phyloP scores from a whole-genome alignment of 2,113 vertebrate species.

The Oryzias woworae region DNA sequence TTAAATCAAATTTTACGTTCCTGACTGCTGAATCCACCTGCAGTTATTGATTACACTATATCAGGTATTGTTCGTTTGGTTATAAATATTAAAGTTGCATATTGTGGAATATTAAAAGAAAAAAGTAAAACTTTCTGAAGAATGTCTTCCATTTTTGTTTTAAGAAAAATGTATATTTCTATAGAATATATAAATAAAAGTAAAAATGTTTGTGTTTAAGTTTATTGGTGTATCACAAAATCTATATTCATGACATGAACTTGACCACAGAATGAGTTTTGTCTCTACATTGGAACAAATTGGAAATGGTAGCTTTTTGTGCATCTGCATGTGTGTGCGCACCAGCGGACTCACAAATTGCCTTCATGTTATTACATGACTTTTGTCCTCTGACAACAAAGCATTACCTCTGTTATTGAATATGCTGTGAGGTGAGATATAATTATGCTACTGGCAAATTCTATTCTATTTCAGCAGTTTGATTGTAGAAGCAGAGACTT shows the following conservation, averaged over 20 bases:
- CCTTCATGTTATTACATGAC: slow-evolving; percentile 56
- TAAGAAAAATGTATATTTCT: too few species aligned
- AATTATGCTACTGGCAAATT: slow-evolving; percentile 60
- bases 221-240: too few species aligned
- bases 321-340: background rate
- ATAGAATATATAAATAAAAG: too few species aligned
- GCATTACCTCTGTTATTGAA: slow-evolving; percentile 55
- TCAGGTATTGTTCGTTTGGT: background rate
- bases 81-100: background rate
- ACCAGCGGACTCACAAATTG: slow-evolving; percentile 19
- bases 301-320: background rate
- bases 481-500: slow-evolving; percentile 32
- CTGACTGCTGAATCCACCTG: slow-evolving; percentile 2
- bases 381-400: slow-evolving; percentile 50
- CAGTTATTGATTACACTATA: background rate
- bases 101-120: background rate
- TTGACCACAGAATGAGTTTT: too few species aligned
- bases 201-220: too few species aligned
- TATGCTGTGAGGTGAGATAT: slow-evolving; percentile 56
- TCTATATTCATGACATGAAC: too few species aligned
- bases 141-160: background rate
- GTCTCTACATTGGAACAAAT: too few species aligned
- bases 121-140: background rate
- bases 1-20: slow-evolving; percentile 54
- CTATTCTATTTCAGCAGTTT: slow-evolving; percentile 62